Percentiles rank a stretch among this genome's conserved stretches.
phyloP scores from a whole-genome alignment of 2,888 invertebrate genomes.

The Synergus gifuensis region DNA sequence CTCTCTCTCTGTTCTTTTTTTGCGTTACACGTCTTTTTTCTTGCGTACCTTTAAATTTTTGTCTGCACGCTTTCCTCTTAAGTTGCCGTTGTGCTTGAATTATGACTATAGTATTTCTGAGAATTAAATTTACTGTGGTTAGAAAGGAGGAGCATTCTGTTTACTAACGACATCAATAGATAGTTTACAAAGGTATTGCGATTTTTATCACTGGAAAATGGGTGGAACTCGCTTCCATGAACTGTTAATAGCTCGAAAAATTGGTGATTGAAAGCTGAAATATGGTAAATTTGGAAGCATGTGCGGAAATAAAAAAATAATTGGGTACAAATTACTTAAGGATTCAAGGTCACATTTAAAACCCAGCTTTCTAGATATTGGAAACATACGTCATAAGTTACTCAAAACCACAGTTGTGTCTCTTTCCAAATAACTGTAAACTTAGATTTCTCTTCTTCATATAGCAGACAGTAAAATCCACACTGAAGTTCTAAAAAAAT shows the following conservation, averaged over 20 bases:
- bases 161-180: not conserved
- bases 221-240: not conserved
- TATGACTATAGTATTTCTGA: not conserved
- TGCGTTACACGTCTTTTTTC: slow-evolving; percentile 47
- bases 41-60: slow-evolving; percentile 43
- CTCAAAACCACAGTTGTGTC: slow-evolving; percentile 1
- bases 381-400: slow-evolving; percentile 7
- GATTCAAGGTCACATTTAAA: not conserved
- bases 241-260: no score
- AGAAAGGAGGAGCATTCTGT: slow-evolving; percentile 19
- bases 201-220: not conserved
- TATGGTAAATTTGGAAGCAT: not conserved
- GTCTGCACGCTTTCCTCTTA: slow-evolving; percentile 27
- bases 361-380: slow-evolving; percentile 28
- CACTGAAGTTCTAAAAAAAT: slow-evolving; percentile 14
- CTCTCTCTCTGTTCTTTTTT: slow-evolving; percentile 40
- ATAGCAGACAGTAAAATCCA: not conserved
- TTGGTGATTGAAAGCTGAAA: no score
- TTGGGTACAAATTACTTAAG: not conserved
- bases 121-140: not conserved
- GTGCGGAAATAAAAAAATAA: not conserved
- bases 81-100: not conserved
- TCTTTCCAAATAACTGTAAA: slow-evolving; percentile 34
- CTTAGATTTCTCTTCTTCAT: slow-evolving; percentile 22
- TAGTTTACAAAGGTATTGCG: not conserved